phyloP scores from a whole-genome alignment of 2,113 vertebrate genomes.

The Equus przewalskii region DNA sequence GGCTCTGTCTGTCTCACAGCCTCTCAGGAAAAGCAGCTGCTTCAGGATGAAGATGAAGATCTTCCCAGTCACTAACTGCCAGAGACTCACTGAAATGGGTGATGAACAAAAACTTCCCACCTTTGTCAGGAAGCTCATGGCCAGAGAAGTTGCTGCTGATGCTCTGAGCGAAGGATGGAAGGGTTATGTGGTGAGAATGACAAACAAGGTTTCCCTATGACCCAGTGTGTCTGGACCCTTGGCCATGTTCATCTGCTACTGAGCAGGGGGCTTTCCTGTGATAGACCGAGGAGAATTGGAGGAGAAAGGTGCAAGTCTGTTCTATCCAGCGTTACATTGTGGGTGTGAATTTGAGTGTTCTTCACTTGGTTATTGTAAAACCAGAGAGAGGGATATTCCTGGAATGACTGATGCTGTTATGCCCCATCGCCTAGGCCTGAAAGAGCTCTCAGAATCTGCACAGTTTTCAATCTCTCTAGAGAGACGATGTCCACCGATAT shows the following conservation, averaged over 20 bases:
- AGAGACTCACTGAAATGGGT: background rate
- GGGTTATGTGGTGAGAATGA: background rate
- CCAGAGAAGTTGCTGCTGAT: background rate
- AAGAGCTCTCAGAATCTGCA: background rate
- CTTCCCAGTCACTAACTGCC: background rate
- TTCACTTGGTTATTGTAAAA: background rate
- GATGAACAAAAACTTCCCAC: background rate
- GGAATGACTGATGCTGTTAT: background rate
- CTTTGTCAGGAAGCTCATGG: background rate
- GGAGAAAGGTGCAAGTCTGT: background rate
- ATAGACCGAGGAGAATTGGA: background rate
- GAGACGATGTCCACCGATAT: background rate
- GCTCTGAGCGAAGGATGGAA: background rate
- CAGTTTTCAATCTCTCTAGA: slow-evolving; percentile 2
- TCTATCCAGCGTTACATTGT: background rate
- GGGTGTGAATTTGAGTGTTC: background rate
- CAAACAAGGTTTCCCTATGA: background rate
- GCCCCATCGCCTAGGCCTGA: background rate
- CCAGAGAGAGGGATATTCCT: background rate
- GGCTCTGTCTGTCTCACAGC: background rate
- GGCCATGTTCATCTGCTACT: background rate
- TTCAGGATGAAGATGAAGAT: background rate
- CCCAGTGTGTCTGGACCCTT: background rate
- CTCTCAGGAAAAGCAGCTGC: background rate
- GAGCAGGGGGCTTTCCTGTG: background rate